Evolutionary conservation across 2,797 vertebrate species (phyloP), one percentile per base, ranked within the genome.

Genomic region (Pangasius mekongensis): DNA sequence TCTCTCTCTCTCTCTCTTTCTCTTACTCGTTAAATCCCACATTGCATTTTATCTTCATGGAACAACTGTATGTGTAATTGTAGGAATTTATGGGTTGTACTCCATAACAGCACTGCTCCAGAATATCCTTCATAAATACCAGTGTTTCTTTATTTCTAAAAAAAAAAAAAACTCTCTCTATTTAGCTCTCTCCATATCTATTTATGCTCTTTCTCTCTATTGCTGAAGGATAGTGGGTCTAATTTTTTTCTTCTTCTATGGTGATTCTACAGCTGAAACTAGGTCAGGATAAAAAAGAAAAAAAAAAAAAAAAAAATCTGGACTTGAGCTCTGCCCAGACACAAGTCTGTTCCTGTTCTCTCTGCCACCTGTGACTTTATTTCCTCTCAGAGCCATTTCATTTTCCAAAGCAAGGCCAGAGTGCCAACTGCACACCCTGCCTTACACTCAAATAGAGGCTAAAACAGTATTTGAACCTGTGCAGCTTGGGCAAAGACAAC

Each of bases 281-380:
- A 39, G 78, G 78, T 60, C 56, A 60, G 20, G 78, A 60, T 43
- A 60, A 60, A 27, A 2, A 14, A 60, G 11, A n/a, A n/a, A n/a
- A n/a, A n/a, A 60, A 60, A 27, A 56, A 58, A 58, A 56, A 20
- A 58, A 24, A 78, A 9, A 82, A 84, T 60, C 78, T 82, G 56
- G 22, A 82, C 81, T 71, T 83, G 33, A 6, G 56, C 85, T 77
- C 22, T 24, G 20, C n/a, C 67, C 62, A 43, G 56, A 87, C 69
- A 85, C 69, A 62, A 67, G 86, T 54, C 77, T 80, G 58, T 88
- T 89, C 24, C 81, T 85, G 83, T 77, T 82, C 74, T 84, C 43
- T 62, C 82, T 85, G 7, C 9, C 13, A 81, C 58, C 64, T 87
- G 85, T 86, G 85, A 87, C 60, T 52, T 24, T 64, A 56, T 43